Conservation (phyloP, 35 echinoderm and acorn worm species). For the Stichopus chloronotus region DNA sequence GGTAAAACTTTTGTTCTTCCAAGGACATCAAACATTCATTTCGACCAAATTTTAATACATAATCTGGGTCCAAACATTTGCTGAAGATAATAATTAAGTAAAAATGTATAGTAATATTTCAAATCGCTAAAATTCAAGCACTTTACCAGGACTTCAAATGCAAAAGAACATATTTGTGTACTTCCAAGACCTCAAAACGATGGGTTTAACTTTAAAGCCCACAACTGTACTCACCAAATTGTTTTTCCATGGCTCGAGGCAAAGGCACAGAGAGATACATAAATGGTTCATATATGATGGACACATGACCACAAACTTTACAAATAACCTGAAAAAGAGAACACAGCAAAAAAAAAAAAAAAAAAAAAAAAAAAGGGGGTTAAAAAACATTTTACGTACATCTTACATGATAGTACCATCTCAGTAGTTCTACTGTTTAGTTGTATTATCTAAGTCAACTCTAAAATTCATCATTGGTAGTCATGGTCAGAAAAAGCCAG, state of each 20-base stretch:
- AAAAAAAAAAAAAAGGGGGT: slow-evolving; percentile 8
- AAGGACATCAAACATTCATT: not conserved
- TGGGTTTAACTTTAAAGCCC: not conserved
- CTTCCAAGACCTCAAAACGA: no score
- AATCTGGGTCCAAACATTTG: not conserved
- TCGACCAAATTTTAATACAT: not conserved
- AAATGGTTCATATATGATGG: slow-evolving; percentile 96
- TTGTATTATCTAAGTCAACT: no score
- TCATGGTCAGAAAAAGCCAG: no score
- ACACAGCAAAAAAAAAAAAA: not conserved
- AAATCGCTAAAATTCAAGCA: no score
- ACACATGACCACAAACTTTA: slow-evolving; percentile 88
- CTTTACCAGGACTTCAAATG: no score
- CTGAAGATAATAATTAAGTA: no score
- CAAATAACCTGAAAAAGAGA: slow-evolving; percentile 80
- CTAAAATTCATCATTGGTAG: no score
- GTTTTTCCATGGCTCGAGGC: slow-evolving; percentile 99
- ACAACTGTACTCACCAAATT: slow-evolving; percentile 82
- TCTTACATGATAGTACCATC: no score
- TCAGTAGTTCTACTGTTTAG: no score
- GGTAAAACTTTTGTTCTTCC: not conserved
- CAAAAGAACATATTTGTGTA: not conserved
- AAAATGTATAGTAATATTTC: no score
- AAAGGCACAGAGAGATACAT: slow-evolving; percentile 98
- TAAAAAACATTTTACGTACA: not conserved